These are phyloP conservation scores for Gonioctena quinquepunctata DNA, from an alignment of 1,140 invertebrate genomes.

Conservation along the genomic window DNA sequence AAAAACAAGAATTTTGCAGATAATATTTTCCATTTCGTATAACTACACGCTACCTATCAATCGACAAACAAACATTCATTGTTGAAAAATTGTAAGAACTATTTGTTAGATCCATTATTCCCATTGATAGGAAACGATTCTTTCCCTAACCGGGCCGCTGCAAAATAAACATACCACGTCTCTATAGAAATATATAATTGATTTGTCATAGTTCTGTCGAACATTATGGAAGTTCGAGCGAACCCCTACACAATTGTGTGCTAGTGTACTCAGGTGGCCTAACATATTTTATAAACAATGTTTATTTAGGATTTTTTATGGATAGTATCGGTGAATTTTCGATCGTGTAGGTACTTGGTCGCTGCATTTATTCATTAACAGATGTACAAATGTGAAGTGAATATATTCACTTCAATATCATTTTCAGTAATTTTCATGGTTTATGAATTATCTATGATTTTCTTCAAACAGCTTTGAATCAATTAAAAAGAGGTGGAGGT, in stretches of 20 bases:
- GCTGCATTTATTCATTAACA: too few species aligned
- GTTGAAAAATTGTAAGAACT: not conserved
- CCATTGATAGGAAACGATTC: not conserved
- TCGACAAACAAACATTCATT: not conserved
- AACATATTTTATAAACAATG: not conserved
- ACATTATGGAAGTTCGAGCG: not conserved
- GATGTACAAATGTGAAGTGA: too few species aligned
- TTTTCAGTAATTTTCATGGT: too few species aligned
- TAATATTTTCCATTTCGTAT: too few species aligned
- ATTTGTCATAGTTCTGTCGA: conserved; percentile 4
- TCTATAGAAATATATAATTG: conserved; percentile 4
- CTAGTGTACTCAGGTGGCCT: not conserved
- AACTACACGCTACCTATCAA: too few species aligned
- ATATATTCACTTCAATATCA: too few species aligned
- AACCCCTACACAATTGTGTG: not conserved
- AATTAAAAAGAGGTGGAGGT: too few species aligned
- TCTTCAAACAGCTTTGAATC: too few species aligned
- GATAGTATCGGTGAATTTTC: not conserved
- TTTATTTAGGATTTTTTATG: conserved; percentile 8
- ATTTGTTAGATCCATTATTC: not conserved
- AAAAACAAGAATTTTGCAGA: too few species aligned
- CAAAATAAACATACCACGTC: not conserved
- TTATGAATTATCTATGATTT: too few species aligned
- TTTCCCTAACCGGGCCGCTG: not conserved
- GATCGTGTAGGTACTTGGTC: too few species aligned